Evolutionary conservation across 2,113 vertebrate species (phyloP).

Genomic region (Callorhinus ursinus): DNA sequence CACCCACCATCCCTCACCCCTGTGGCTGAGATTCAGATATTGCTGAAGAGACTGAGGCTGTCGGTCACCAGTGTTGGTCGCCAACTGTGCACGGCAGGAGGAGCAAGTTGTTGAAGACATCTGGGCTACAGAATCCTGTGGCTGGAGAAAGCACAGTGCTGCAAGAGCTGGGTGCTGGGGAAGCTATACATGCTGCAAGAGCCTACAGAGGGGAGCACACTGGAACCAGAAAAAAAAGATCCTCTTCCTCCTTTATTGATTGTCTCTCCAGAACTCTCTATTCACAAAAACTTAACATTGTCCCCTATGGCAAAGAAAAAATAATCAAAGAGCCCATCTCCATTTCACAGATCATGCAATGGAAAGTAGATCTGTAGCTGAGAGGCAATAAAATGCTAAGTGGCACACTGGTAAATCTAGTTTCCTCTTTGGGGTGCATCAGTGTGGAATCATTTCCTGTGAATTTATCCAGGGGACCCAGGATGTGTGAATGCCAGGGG

Average conservation of each 20-base stretch:
- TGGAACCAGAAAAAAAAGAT: background rate
- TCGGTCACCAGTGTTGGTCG: background rate
- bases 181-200: background rate
- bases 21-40: background rate
- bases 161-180: background rate
- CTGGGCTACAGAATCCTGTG: background rate
- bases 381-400: background rate
- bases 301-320: background rate
- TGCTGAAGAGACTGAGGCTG: background rate
- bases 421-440: background rate
- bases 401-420: background rate
- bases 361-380: background rate
- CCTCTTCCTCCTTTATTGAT: background rate
- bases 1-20: rapidly evolving
- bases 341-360: background rate
- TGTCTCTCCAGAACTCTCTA: background rate
- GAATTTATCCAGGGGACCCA: background rate
- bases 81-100: background rate
- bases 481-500: background rate
- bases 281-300: background rate
- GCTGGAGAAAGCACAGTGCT: background rate
- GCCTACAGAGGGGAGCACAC: background rate
- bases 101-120: background rate
- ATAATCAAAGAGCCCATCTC: background rate
- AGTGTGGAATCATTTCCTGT: background rate